Conservation (phyloP, 2,797 vertebrate species). For the Carapus acus region DNA sequence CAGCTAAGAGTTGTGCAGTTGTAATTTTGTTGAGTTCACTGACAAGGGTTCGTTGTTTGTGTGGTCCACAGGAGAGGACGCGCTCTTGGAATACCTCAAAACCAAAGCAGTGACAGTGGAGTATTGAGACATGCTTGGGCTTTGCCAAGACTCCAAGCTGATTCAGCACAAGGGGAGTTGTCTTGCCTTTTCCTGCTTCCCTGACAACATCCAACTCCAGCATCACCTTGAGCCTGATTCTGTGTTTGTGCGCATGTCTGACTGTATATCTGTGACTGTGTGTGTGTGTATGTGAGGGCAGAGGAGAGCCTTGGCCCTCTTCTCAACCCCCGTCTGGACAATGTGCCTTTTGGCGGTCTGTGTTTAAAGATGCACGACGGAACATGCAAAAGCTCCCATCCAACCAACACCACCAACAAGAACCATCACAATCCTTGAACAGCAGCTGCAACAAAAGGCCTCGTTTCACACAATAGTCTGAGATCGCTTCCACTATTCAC, state of each 20-base stretch:
- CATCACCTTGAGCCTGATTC: neutral
- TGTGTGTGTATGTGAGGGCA: neutral
- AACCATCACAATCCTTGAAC: no score
- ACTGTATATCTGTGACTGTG: neutral
- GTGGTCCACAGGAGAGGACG: slow-evolving; percentile 82
- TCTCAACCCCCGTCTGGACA: slow-evolving; percentile 32
- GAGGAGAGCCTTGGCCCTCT: slow-evolving; percentile 11
- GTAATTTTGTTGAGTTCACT: no score
- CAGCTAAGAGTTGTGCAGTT: no score
- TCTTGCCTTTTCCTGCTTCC: slow-evolving; percentile 4
- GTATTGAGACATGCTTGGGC: slow-evolving; percentile 70
- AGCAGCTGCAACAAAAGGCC: no score
- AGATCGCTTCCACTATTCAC: no score
- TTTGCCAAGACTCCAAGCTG: slow-evolving; percentile 12
- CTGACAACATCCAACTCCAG: slow-evolving; percentile 17
- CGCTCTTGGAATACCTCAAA: slow-evolving; percentile 91
- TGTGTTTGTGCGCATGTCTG: slow-evolving; percentile 1
- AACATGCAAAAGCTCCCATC: neutral
- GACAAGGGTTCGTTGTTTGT: neutral
- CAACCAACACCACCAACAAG: no score
- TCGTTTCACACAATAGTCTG: no score
- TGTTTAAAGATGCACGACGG: neutral
- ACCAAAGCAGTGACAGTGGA: slow-evolving; percentile 97
- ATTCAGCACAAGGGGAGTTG: neutral
- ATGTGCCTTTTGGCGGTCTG: slow-evolving; percentile 46